Percentiles rank a stretch among this genome's conserved stretches.
Evolutionary conservation across 2,113 vertebrate species (phyloP).

Genomic region (Pungitius pungitius): DNA sequence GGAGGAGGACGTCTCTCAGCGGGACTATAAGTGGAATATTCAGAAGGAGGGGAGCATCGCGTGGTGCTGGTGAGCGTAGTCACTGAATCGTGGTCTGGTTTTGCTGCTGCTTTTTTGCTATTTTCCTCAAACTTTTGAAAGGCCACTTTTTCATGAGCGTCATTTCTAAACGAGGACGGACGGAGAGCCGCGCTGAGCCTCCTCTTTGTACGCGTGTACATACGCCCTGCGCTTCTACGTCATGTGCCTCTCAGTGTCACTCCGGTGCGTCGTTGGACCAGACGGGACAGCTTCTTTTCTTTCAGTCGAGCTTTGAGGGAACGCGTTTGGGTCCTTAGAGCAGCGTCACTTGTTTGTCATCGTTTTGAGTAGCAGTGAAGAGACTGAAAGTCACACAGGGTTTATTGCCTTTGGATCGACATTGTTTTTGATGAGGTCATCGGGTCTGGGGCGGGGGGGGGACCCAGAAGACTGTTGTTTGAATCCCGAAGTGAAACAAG

Average conservation of each 20-base stretch:
- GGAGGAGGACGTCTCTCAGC: neutral
- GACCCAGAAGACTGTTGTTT: too few species aligned
- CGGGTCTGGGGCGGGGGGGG: too few species aligned
- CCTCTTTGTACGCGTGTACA: constrained; percentile 52
- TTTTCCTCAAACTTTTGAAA: constrained; percentile 8
- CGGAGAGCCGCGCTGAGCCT: too few species aligned
- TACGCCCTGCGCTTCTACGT: too few species aligned
- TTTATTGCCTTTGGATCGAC: too few species aligned
- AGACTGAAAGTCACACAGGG: too few species aligned
- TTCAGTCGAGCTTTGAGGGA: constrained; percentile 54
- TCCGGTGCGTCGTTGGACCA: too few species aligned
- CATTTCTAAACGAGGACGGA: constrained; percentile 1
- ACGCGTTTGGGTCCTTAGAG: constrained; percentile 38
- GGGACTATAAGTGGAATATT: neutral
- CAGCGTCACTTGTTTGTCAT: constrained; percentile 19
- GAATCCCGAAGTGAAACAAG: too few species aligned
- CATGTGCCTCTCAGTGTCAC: too few species aligned
- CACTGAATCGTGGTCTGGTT: neutral
- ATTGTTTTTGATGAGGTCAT: neutral
- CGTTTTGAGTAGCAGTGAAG: constrained; percentile 1
- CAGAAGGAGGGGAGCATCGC: neutral
- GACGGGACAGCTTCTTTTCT: constrained; percentile 51
- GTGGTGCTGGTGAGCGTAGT: neutral
- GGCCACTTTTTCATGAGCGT: constrained; percentile 10
- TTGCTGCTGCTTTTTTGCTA: neutral